phyloP scores from a whole-genome alignment of 1,140 invertebrate genomes.

The Drosophila punjabiensis region DNA sequence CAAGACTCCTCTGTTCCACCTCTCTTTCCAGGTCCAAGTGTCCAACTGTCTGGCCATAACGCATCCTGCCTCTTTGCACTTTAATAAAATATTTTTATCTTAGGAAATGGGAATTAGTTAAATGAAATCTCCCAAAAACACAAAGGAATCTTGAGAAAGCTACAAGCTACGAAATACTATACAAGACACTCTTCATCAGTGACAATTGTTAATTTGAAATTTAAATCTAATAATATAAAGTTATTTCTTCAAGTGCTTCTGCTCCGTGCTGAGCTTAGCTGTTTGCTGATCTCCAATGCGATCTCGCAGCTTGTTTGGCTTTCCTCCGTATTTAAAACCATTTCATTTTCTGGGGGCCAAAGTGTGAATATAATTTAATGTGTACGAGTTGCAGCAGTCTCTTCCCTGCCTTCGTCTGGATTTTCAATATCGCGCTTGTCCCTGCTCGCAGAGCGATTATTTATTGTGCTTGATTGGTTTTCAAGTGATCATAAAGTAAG shows the following conservation, averaged over 20 bases:
- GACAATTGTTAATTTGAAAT: no score
- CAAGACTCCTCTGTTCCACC: conserved; percentile 12
- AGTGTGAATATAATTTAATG: conserved; percentile 85
- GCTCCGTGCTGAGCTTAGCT: conserved; percentile 42
- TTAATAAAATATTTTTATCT: no score
- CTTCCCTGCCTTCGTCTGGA: conserved; percentile 33
- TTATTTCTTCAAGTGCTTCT: conserved; percentile 14
- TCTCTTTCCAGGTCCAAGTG: conserved; percentile 42
- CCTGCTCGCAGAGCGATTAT: conserved; percentile 70
- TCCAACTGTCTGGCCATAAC: conserved; percentile 51
- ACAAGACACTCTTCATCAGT: no score
- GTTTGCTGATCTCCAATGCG: conserved; percentile 63
- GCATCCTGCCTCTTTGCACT: conserved; percentile 56
- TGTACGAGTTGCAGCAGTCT: conserved; percentile 30
- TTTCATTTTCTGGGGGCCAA: conserved; percentile 82
- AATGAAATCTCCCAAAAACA: background rate
- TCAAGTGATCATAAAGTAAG: conserved; percentile 85
- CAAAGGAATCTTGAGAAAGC: no score
- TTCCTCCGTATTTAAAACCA: conserved; percentile 72
- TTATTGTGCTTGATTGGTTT: conserved; percentile 85
- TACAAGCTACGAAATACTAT: no score
- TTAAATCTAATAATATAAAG: no score
- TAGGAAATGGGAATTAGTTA: no score
- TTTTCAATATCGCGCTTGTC: conserved; percentile 80
- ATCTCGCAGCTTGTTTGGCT: conserved; percentile 68